Evolutionary conservation across 2,888 invertebrate species (phyloP).

Genomic region (Desoria tigrina): DNA sequence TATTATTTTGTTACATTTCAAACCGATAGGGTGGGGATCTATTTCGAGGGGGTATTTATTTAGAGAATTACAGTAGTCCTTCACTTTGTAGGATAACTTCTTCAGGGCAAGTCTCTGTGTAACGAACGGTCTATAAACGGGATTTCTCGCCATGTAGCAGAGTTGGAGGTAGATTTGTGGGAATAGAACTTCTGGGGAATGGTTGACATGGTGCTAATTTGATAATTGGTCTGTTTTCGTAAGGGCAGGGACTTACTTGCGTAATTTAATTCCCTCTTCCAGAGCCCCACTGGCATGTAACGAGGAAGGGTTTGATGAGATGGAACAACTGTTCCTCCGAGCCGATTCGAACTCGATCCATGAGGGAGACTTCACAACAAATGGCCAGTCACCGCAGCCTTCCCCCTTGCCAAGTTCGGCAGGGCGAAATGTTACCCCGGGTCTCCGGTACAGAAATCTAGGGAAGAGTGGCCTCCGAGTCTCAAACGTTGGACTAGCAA

Average conservation of each 20-base stretch:
- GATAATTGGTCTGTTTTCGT: background rate
- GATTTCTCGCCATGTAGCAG: no score
- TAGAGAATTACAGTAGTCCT: no score
- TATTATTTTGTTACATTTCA: no score
- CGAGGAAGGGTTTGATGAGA: constrained; percentile 52
- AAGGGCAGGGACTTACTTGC: background rate
- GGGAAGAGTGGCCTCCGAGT: constrained; percentile 94
- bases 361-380: constrained; percentile 40
- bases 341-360: constrained; percentile 43
- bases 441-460: constrained; percentile 75
- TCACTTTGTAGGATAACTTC: no score
- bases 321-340: constrained; percentile 51
- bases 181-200: background rate
- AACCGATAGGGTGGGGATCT: no score
- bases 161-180: no score
- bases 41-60: no score
- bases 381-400: constrained; percentile 51
- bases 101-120: no score
- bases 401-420: constrained; percentile 46
- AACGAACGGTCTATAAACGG: no score
- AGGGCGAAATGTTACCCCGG: constrained; percentile 41
- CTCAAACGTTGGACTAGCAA: constrained; percentile 87
- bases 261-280: background rate
- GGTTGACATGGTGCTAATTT: constrained; percentile 9
- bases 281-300: constrained; percentile 52